Percentiles rank a stretch among this genome's conserved stretches.
These are phyloP conservation scores for Blera fallax DNA, from an alignment of 2,888 invertebrate genomes.

Conservation along the genomic window DNA sequence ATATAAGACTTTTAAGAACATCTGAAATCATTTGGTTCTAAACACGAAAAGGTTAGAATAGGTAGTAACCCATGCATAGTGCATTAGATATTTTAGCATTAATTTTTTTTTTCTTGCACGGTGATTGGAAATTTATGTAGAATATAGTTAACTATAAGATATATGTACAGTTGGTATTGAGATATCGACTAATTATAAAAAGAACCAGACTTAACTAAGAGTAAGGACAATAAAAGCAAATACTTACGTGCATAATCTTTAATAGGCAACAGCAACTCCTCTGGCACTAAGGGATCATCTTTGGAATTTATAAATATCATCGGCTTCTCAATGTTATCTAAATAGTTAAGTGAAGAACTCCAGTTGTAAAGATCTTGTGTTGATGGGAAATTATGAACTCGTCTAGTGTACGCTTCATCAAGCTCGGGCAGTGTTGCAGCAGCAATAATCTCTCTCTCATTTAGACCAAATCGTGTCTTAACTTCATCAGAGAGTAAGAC, in stretches of 20 bases:
- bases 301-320: slow-evolving; percentile 95
- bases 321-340: slow-evolving; percentile 90
- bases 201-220: no score
- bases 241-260: slow-evolving; percentile 89
- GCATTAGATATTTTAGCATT: no score
- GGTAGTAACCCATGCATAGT: no score
- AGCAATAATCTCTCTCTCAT: slow-evolving; percentile 91
- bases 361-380: slow-evolving; percentile 91
- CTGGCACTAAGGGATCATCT: slow-evolving; percentile 96
- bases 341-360: slow-evolving; percentile 92
- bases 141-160: no score
- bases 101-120: no score
- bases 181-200: no score
- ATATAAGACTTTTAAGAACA: no score
- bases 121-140: no score
- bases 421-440: slow-evolving; percentile 94
- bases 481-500: slow-evolving; percentile 89
- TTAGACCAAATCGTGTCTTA: slow-evolving; percentile 86
- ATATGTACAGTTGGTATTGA: no score
- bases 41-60: no score
- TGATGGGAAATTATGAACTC: slow-evolving; percentile 89
- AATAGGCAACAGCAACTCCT: slow-evolving; percentile 87
- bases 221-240: not conserved
- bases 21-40: no score
- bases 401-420: slow-evolving; percentile 94